A percentile compares a stretch with the other conserved stretches of the same genome.
Evolutionary conservation across 1,140 invertebrate species (phyloP).

Genomic region (Scaptodrosophila lebanonensis): DNA sequence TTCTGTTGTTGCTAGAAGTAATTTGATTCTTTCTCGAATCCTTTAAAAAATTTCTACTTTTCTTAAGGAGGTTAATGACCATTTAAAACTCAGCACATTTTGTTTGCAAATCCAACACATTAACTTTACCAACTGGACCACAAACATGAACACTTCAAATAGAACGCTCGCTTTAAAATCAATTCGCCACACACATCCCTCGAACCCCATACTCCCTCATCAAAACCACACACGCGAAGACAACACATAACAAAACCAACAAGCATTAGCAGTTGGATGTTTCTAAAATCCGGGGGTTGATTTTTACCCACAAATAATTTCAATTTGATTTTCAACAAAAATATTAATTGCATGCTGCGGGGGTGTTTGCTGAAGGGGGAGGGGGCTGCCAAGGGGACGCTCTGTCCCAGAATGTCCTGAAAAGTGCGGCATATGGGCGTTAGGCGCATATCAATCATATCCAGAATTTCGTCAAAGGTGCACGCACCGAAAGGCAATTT

Average conservation of each 20-base stretch:
- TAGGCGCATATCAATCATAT: conserved; percentile 55
- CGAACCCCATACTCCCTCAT: conserved; percentile 4
- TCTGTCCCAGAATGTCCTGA: neutral
- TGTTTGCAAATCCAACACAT: conserved; percentile 10
- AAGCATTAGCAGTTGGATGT: conserved; percentile 5
- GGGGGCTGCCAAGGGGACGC: conserved; percentile 38
- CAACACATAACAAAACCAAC: conserved; percentile 17
- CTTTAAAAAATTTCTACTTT: too few relatives aligned
- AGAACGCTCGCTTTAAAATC: conserved; percentile 41
- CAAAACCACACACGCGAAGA: conserved; percentile 7
- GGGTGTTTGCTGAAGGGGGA: conserved; percentile 12
- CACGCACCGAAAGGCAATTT: conserved; percentile 4
- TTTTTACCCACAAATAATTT: conserved; percentile 59
- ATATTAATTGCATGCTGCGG: conserved; percentile 56
- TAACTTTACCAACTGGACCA: too few relatives aligned
- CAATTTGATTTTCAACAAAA: conserved; percentile 62
- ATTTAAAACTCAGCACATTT: too few relatives aligned
- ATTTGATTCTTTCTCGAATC: too few relatives aligned
- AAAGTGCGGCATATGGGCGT: conserved; percentile 55
- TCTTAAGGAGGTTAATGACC: too few relatives aligned
- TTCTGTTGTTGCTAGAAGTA: too few relatives aligned
- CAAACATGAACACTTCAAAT: too few relatives aligned
- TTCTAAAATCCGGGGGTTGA: conserved; percentile 8
- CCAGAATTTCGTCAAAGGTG: conserved; percentile 23
- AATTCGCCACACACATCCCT: conserved; percentile 58